A percentile compares a stretch with the other conserved stretches of the same genome.
phyloP scores from a whole-genome alignment of 2,113 vertebrate species.

The Electrona antarctica region DNA sequence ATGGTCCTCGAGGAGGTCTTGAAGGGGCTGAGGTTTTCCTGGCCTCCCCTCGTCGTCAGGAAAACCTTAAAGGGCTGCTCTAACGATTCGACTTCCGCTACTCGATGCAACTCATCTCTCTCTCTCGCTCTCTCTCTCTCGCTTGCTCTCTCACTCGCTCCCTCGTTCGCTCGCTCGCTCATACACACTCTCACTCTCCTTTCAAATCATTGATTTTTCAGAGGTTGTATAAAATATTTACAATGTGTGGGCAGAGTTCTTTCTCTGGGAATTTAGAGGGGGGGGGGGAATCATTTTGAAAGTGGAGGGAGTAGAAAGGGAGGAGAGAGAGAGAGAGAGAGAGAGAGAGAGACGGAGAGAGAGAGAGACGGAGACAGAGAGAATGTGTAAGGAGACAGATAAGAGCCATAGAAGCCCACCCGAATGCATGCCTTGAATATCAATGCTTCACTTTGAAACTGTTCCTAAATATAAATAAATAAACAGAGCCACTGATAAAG shows the following conservation, averaged over 20 bases:
- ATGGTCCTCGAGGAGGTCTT: conserved; percentile 19
- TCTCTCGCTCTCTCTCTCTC: conserved; percentile 14
- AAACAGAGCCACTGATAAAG: conserved; percentile 60
- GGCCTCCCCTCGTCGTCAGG: background rate
- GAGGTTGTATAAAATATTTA: conserved; percentile 79
- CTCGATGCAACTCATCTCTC: conserved; percentile 31
- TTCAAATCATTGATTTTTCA: conserved; percentile 77
- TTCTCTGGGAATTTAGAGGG: conserved; percentile 71
- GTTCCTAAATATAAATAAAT: conserved; percentile 70
- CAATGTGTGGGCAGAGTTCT: conserved; percentile 72
- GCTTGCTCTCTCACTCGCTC: conserved; percentile 28
- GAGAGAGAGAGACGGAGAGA: conserved; percentile 12
- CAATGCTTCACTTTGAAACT: conserved; percentile 68
- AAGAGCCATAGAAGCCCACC: conserved; percentile 61
- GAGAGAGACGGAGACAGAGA: background rate
- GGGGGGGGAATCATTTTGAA: conserved; percentile 68
- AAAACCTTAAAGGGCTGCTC: conserved; percentile 19
- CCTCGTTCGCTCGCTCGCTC: background rate
- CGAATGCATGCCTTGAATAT: conserved; percentile 62
- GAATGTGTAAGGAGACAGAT: conserved; percentile 52
- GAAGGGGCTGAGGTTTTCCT: conserved; percentile 25
- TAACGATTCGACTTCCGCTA: conserved; percentile 24
- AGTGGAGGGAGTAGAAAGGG: conserved; percentile 17
- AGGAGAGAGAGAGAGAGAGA: conserved; percentile 10
- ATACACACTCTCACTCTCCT: conserved; percentile 21